phyloP scores from a whole-genome alignment of 2,113 vertebrate species.

The Pavo muticus region DNA sequence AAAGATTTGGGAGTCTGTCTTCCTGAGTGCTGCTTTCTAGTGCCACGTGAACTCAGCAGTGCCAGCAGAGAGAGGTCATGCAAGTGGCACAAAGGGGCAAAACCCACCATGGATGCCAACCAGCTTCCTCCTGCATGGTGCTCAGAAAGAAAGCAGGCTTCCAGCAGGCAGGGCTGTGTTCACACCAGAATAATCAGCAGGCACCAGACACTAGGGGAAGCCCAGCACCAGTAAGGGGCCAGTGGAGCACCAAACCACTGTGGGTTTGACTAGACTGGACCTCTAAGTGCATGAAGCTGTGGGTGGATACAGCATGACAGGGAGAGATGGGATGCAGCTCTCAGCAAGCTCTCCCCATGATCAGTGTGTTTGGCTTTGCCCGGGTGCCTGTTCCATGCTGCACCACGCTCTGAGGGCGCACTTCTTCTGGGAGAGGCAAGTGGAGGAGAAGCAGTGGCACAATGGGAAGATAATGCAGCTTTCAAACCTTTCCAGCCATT shows the following conservation, averaged over 20 bases:
- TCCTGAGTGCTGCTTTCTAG: background rate
- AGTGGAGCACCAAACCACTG: background rate
- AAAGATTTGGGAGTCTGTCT: background rate
- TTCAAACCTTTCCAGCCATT: background rate
- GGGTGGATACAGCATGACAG: background rate
- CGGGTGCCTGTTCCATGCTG: background rate
- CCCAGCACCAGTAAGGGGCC: background rate
- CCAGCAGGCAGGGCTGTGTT: background rate
- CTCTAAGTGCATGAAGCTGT: background rate
- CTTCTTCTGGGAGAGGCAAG: background rate
- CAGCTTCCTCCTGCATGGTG: background rate
- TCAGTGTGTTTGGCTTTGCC: background rate
- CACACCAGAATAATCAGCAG: background rate
- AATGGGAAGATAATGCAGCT: background rate
- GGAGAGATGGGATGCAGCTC: background rate
- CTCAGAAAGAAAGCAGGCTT: background rate
- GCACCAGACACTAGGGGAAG: background rate
- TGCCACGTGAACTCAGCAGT: background rate
- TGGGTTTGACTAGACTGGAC: background rate
- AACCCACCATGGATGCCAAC: background rate
- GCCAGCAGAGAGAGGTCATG: background rate
- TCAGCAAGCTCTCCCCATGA: background rate
- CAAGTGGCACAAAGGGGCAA: background rate
- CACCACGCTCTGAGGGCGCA: background rate
- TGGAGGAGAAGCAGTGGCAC: background rate